Conservation (phyloP, 2,888 invertebrate genomes). For the Elmis aenea region DNA sequence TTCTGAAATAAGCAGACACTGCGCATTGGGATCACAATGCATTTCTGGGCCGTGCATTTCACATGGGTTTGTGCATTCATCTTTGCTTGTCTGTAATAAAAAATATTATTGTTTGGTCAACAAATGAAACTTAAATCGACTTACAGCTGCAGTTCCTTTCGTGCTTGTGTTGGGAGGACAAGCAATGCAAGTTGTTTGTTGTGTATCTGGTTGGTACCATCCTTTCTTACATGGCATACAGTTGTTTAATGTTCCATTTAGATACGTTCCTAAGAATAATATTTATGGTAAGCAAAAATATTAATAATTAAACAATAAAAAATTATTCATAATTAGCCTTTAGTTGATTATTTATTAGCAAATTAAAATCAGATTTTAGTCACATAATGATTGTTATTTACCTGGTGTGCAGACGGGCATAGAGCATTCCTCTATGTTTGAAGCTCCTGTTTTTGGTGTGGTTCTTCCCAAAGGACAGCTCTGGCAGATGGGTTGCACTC, state of each 20-base stretch:
- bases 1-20: conserved; percentile 78
- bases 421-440: conserved; percentile 85
- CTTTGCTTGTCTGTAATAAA: conserved; percentile 60
- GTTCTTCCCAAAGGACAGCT: conserved; percentile 86
- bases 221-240: conserved; percentile 87
- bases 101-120: neutral
- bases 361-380: conserved; percentile 5
- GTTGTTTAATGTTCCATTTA: conserved; percentile 80
- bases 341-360: too few species aligned
- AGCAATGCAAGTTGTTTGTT: conserved; percentile 79
- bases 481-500: conserved; percentile 83
- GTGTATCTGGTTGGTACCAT: conserved; percentile 83
- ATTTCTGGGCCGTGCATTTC: conserved; percentile 76
- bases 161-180: conserved; percentile 92
- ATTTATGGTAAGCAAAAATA: conserved; percentile 23
- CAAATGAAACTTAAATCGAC: conserved; percentile 35
- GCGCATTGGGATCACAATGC: conserved; percentile 83
- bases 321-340: too few species aligned
- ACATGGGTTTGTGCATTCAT: conserved; percentile 88
- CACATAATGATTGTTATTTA: conserved; percentile 34
- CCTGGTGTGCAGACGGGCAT: conserved; percentile 80
- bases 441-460: conserved; percentile 79
- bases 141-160: conserved; percentile 72
- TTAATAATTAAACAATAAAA: neutral
- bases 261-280: conserved; percentile 62